These are phyloP conservation scores for Clistopyga incitator DNA, from an alignment of 2,888 invertebrate species.

Conservation along the genomic window DNA sequence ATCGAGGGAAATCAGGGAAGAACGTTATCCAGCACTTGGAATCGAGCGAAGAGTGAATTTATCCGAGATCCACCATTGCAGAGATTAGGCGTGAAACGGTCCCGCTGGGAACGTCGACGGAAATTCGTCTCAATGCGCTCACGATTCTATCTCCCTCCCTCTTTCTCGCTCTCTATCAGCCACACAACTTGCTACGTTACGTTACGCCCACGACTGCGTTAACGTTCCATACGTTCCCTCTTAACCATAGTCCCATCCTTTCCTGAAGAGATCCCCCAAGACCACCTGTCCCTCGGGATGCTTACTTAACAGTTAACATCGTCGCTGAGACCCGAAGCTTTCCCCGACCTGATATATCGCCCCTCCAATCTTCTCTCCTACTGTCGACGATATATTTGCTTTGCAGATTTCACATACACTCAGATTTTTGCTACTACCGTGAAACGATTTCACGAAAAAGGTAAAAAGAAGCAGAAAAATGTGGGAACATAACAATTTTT, in stretches of 20 bases:
- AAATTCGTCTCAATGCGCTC: constrained; percentile 64
- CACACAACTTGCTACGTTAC: constrained; percentile 20
- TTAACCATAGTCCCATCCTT: constrained; percentile 70
- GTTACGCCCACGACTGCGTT: constrained; percentile 59
- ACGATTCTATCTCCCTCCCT: constrained; percentile 39
- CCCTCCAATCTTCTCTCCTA: constrained; percentile 40
- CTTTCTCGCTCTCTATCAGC: constrained; percentile 52
- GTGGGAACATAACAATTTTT: no score
- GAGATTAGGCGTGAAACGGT: constrained; percentile 76
- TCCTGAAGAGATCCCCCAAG: constrained; percentile 49
- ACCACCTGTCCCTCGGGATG: constrained; percentile 73
- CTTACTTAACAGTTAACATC: constrained; percentile 77
- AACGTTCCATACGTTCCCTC: constrained; percentile 72
- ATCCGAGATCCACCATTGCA: constrained; percentile 69
- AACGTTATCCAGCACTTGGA: constrained; percentile 47
- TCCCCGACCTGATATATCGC: constrained; percentile 57
- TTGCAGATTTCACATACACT: constrained; percentile 44
- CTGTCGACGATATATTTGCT: constrained; percentile 40
- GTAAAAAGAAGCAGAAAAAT: no score
- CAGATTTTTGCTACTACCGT: no score
- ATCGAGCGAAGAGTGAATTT: constrained; percentile 65
- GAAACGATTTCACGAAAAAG: no score
- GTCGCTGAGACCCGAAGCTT: constrained; percentile 47
- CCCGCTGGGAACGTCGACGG: constrained; percentile 70
- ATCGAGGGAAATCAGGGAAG: constrained; percentile 50